Conservation (phyloP, 1,140 invertebrate genomes). For the Rhizoglyphus robini region DNA sequence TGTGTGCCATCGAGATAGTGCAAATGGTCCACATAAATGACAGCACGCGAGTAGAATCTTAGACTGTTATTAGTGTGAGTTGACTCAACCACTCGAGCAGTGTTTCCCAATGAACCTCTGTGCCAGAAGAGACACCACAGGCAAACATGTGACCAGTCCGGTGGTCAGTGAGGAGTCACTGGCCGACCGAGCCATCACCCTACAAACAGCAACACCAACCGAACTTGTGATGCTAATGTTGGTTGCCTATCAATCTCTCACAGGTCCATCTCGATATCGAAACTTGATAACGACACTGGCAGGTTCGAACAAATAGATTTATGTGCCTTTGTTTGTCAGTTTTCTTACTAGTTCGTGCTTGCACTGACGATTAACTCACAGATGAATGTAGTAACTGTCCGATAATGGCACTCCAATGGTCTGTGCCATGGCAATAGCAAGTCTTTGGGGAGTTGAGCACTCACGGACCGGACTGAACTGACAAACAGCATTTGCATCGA, state of each 20-base stretch:
- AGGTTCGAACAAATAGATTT: conserved; percentile 3
- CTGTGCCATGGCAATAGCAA: not conserved
- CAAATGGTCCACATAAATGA: not conserved
- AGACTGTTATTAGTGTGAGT: too few species aligned
- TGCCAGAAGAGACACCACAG: too few species aligned
- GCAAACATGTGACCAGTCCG: too few species aligned
- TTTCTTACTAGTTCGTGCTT: not conserved
- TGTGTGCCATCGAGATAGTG: not conserved
- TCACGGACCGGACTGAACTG: too few species aligned
- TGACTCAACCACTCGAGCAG: too few species aligned
- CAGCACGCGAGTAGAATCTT: not conserved
- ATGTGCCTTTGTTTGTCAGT: not conserved
- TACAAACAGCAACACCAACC: not conserved
- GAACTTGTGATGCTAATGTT: not conserved
- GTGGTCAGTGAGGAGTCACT: too few species aligned
- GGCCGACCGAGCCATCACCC: too few species aligned
- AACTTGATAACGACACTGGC: not conserved
- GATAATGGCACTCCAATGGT: conserved; percentile 7
- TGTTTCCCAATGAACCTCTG: too few species aligned
- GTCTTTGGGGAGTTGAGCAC: not conserved
- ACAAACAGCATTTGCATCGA: too few species aligned
- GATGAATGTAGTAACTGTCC: not conserved
- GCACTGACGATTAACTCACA: not conserved
- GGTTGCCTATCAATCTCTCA: not conserved
- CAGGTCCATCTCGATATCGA: not conserved